phyloP scores from a whole-genome alignment of 1,140 invertebrate genomes.

The Acyrthosiphon pisum region DNA sequence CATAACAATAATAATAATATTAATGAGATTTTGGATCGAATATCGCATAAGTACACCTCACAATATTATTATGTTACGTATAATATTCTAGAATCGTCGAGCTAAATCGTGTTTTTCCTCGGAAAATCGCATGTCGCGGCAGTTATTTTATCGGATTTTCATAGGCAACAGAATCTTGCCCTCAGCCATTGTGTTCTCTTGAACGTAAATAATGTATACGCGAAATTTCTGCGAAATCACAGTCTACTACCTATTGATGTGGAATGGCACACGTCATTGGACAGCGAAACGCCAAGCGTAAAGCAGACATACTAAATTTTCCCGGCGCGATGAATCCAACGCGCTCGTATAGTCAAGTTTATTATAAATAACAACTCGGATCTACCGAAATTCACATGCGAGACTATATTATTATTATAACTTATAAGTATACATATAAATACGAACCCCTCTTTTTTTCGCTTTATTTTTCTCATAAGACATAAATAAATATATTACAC shows the following conservation, averaged over 20 bases:
- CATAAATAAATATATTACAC: background rate
- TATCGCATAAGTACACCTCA: background rate
- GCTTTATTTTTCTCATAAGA: background rate
- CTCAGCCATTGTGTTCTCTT: slow-evolving; percentile 5
- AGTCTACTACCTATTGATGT: slow-evolving; percentile 29
- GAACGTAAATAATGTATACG: slow-evolving; percentile 28
- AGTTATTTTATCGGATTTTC: slow-evolving; percentile 10
- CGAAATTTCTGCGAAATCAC: slow-evolving; percentile 43
- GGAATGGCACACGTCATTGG: slow-evolving; percentile 53
- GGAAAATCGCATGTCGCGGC: background rate
- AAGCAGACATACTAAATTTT: slow-evolving; percentile 29
- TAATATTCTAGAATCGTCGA: background rate
- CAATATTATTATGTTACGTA: background rate
- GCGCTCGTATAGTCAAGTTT: background rate
- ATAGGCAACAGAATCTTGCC: background rate
- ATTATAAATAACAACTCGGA: slow-evolving; percentile 5
- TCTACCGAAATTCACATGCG: background rate
- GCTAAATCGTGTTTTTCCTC: background rate
- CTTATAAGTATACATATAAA: background rate
- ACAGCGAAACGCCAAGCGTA: slow-evolving; percentile 41
- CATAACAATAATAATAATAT: background rate
- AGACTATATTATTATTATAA: slow-evolving; percentile 3
- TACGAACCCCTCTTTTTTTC: background rate
- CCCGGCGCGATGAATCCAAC: background rate
- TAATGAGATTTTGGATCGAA: background rate